phyloP scores from a whole-genome alignment of 2,113 vertebrate genomes.

The Tupaia chinensis region DNA sequence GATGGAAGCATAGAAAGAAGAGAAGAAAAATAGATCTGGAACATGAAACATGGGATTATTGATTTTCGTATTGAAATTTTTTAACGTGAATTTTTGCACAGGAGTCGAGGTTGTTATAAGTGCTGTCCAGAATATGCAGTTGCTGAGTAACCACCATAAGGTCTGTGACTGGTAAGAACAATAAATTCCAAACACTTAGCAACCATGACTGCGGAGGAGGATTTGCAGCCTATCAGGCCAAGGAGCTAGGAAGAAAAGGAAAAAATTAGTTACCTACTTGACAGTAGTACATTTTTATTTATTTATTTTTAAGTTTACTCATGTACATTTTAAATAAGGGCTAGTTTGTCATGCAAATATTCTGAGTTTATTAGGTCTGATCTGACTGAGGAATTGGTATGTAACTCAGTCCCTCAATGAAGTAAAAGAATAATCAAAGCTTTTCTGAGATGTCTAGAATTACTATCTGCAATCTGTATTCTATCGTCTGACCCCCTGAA shows the following conservation, averaged over 20 bases:
- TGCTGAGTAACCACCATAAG: neutral
- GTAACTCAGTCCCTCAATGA: neutral
- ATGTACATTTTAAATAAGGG: slow-evolving; percentile 18
- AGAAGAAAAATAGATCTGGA: slow-evolving; percentile 30
- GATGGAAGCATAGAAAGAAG: neutral
- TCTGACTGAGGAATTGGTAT: neutral
- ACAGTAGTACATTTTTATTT: neutral
- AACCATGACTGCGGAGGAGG: neutral
- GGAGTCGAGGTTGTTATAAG: neutral
- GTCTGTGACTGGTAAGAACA: neutral
- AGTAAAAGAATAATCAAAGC: slow-evolving; percentile 29
- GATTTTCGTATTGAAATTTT: neutral
- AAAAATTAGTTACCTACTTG: neutral
- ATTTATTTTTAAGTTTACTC: too few relatives aligned
- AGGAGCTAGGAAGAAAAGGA: neutral
- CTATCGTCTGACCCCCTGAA: neutral
- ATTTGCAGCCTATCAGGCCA: neutral
- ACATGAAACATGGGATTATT: neutral
- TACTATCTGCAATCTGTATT: neutral
- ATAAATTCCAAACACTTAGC: slow-evolving; percentile 41
- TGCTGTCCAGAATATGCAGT: neutral
- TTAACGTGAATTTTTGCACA: neutral
- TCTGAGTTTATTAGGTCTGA: neutral
- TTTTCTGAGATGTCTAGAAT: slow-evolving; percentile 29
- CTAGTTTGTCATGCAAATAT: neutral